Evolutionary conservation across 2,797 vertebrate genomes (phyloP).

Genomic region (Pseudochirops cupreus): DNA sequence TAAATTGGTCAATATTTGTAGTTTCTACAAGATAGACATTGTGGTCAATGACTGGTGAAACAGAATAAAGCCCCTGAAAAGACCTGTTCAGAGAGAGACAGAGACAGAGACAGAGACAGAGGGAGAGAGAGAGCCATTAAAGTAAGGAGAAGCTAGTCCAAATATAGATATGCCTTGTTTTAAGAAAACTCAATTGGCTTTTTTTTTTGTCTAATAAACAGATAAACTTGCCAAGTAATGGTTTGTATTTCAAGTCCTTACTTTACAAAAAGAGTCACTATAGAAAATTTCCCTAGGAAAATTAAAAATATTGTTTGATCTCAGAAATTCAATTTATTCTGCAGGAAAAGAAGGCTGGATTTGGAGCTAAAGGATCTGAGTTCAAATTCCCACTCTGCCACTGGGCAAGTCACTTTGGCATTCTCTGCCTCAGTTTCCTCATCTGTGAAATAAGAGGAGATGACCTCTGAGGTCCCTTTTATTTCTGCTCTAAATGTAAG

Average conservation of each 20-base stretch:
- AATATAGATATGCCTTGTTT: not conserved
- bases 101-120: too few species aligned
- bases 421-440: not conserved
- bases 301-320: not conserved
- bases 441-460: not conserved
- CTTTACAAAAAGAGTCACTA: not conserved
- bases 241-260: not conserved
- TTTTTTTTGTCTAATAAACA: not conserved
- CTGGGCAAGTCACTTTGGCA: too few species aligned
- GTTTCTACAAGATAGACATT: not conserved
- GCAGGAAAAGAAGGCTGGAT: not conserved
- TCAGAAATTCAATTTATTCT: not conserved
- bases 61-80: not conserved
- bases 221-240: not conserved
- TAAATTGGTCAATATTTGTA: not conserved
- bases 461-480: not conserved
- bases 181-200: not conserved
- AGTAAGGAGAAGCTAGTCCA: not conserved
- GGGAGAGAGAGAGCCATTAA: not conserved
- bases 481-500: not conserved
- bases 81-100: not conserved
- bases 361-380: not conserved
- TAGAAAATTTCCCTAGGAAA: not conserved
- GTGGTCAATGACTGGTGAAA: not conserved
- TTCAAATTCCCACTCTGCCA: not conserved